Evolutionary conservation across 2,888 invertebrate genomes (phyloP).

Genomic region (Pseudanteris insignis): DNA sequence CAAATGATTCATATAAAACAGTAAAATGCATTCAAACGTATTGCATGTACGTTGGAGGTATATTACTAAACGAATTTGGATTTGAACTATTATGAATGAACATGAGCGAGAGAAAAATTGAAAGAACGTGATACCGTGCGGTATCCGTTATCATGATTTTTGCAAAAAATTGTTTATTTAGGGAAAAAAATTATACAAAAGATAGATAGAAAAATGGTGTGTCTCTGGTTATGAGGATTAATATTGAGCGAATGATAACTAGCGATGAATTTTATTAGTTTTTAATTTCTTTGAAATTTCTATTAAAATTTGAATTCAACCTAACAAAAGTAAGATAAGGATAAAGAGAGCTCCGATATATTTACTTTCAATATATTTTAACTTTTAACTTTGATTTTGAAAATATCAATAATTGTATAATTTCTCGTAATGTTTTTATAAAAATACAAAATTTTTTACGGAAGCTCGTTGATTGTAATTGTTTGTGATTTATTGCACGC

Average conservation of each 20-base stretch:
- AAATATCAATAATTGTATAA: conserved; percentile 10
- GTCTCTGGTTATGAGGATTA: conserved; percentile 18
- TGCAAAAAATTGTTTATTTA: conserved; percentile 12
- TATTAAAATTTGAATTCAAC: too few relatives aligned
- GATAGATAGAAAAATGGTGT: conserved; percentile 3
- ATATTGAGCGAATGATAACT: conserved; percentile 33
- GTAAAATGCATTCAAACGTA: conserved; percentile 33
- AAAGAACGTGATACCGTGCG: conserved; percentile 9
- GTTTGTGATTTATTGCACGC: conserved; percentile 20
- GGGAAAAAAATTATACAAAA: conserved; percentile 8
- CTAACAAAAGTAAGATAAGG: not conserved
- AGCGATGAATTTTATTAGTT: conserved; percentile 2
- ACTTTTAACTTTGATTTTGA: conserved; percentile 24
- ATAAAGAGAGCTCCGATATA: conserved; percentile 9
- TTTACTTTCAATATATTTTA: conserved; percentile 30
- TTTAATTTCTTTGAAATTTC: too few relatives aligned
- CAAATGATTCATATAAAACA: conserved; percentile 24
- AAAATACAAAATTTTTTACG: conserved; percentile 35
- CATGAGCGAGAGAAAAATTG: conserved; percentile 12
- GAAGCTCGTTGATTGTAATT: conserved; percentile 21
- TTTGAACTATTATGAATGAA: conserved; percentile 22
- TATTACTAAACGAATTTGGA: conserved; percentile 17
- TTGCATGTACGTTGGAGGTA: conserved; percentile 17
- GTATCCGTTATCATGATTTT: conserved; percentile 22
- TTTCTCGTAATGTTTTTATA: conserved; percentile 30